phyloP scores from a whole-genome alignment of 1,140 invertebrate genomes.

The Chymomyza costata region DNA sequence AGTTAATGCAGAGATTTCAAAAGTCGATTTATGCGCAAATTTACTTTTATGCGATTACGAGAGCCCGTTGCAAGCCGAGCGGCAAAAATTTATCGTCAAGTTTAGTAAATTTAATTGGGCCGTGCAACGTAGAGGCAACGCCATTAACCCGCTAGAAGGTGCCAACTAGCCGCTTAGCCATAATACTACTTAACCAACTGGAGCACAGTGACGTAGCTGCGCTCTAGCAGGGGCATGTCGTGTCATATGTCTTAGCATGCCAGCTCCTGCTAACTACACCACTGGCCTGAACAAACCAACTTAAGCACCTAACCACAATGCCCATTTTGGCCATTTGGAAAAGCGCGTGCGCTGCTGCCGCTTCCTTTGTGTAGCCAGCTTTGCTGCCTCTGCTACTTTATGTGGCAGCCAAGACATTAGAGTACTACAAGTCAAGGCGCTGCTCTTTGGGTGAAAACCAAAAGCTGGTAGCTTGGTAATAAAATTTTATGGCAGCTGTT shows the following conservation, averaged over 20 bases:
- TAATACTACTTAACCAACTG: no score
- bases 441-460: slow-evolving; percentile 9
- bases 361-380: neutral
- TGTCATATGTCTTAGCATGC: no score
- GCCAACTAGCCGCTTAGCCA: no score
- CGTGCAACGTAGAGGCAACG: slow-evolving; percentile 27
- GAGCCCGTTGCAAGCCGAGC: slow-evolving; percentile 30
- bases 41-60: slow-evolving; percentile 69
- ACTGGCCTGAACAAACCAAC: no score
- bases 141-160: slow-evolving; percentile 30
- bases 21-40: slow-evolving; percentile 69
- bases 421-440: slow-evolving; percentile 40
- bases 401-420: slow-evolving; percentile 32
- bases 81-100: slow-evolving; percentile 65
- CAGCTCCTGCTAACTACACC: no score
- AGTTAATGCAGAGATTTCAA: slow-evolving; percentile 12
- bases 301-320: no score
- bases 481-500: slow-evolving; percentile 60
- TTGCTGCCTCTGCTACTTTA: neutral
- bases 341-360: neutral
- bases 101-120: slow-evolving; percentile 73
- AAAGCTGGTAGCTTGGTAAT: slow-evolving; percentile 60
- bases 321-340: slow-evolving; percentile 3
- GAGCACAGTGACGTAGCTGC: no score
- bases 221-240: no score